phyloP scores from a whole-genome alignment of 2,113 vertebrate species.

The Cyprinodon tularosa region DNA sequence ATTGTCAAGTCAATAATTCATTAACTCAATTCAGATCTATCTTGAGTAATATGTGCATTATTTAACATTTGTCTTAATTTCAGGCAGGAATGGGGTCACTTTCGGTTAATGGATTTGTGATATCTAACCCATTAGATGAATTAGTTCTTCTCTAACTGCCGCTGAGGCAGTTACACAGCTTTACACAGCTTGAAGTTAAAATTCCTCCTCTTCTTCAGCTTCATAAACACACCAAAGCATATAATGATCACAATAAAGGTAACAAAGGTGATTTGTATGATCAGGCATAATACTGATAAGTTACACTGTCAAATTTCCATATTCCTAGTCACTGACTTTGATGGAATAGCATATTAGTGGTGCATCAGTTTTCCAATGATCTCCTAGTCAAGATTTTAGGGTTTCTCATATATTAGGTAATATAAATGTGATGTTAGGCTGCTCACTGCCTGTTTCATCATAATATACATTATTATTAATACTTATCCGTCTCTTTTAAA shows the following conservation, averaged over 20 bases:
- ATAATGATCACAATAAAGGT: not conserved
- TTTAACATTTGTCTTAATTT: constrained; percentile 59
- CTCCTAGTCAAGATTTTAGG: constrained; percentile 12
- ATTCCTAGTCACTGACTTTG: constrained; percentile 18
- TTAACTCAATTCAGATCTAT: constrained; percentile 3
- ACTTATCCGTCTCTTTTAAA: too few species aligned
- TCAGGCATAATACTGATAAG: constrained; percentile 4
- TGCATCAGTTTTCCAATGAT: not conserved
- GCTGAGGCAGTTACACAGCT: constrained; percentile 22
- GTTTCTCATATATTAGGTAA: constrained; percentile 7
- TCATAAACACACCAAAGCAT: constrained; percentile 3
- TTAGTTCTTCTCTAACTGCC: constrained; percentile 2
- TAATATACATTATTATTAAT: too few species aligned
- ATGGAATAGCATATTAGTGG: constrained; percentile 24
- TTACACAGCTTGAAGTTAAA: constrained; percentile 35
- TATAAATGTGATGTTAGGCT: not conserved
- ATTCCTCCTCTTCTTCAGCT: constrained; percentile 11
- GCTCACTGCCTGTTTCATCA: not conserved
- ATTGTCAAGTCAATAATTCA: not conserved
- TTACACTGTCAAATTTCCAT: not conserved
- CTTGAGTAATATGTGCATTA: constrained; percentile 25
- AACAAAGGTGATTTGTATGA: constrained; percentile 3
- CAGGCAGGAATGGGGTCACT: constrained; percentile 64
- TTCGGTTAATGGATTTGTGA: constrained; percentile 65
- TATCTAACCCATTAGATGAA: constrained; percentile 51